Evolutionary conservation across 1,140 invertebrate species (phyloP).

Genomic region (Pissodes strobi): DNA sequence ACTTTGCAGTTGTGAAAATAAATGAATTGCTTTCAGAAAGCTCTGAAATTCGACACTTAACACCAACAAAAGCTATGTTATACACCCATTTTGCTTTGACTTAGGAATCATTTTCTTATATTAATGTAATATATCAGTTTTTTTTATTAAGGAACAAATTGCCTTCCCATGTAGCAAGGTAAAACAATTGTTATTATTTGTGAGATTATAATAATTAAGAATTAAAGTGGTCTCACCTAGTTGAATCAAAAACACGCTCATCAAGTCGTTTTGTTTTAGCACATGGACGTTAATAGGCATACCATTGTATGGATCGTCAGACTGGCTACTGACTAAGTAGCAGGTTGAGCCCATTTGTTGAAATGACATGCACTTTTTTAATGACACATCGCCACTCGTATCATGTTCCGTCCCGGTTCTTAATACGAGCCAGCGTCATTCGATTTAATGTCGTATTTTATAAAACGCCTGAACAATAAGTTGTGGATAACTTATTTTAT

Average conservation of each 20-base stretch:
- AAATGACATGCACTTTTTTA: slow-evolving; percentile 54
- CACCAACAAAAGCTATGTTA: no score
- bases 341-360: slow-evolving; percentile 54
- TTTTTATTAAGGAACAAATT: no score
- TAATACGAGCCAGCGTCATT: slow-evolving; percentile 49
- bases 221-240: not conserved
- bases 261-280: slow-evolving; percentile 24
- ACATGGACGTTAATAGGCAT: slow-evolving; percentile 28
- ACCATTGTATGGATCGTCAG: slow-evolving; percentile 49
- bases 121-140: no score
- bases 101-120: no score
- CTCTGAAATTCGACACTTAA: no score
- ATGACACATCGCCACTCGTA: slow-evolving; percentile 52
- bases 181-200: no score
- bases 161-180: no score
- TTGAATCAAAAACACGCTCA: not conserved
- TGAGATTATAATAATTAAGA: not conserved
- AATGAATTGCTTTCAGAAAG: no score
- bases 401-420: slow-evolving; percentile 46
- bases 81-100: no score
- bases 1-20: no score
- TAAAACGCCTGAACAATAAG: slow-evolving; percentile 1
- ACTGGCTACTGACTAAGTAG: slow-evolving; percentile 56
- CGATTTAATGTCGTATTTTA: slow-evolving; percentile 53
- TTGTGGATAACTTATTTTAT: not conserved